phyloP scores from a whole-genome alignment of 2,888 invertebrate genomes.

The Drosophila melanosoma region DNA sequence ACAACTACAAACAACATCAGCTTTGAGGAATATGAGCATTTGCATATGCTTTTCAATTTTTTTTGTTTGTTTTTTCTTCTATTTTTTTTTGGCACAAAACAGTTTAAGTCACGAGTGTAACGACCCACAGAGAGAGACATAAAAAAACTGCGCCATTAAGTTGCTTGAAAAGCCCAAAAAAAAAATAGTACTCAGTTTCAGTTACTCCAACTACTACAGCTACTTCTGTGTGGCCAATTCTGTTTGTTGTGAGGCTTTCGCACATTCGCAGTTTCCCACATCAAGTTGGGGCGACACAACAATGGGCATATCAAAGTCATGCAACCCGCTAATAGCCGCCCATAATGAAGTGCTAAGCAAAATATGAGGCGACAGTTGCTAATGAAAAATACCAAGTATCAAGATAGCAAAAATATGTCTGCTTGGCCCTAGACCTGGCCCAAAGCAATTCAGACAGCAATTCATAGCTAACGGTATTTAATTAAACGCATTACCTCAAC shows the following conservation, averaged over 20 bases:
- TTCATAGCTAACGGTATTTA: conserved; percentile 31
- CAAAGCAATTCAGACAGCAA: not conserved
- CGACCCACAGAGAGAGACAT: conserved; percentile 60
- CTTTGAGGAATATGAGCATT: conserved; percentile 53
- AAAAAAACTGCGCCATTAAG: conserved; percentile 42
- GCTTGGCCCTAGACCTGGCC: conserved; percentile 11
- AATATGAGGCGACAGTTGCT: conserved; percentile 53
- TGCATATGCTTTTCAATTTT: conserved; percentile 60
- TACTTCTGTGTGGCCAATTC: conserved; percentile 53
- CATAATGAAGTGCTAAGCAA: conserved; percentile 70
- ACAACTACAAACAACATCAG: conserved; percentile 31
- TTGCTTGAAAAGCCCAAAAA: conserved; percentile 31
- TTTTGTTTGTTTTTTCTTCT: conserved; percentile 9
- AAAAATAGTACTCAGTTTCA: conserved; percentile 24
- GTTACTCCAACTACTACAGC: not conserved
- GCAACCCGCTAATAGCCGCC: conserved; percentile 55
- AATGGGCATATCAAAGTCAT: conserved; percentile 68
- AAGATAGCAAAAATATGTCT: conserved; percentile 40
- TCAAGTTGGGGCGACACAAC: conserved; percentile 52
- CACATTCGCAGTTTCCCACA: conserved; percentile 60
- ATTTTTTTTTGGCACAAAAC: conserved; percentile 41
- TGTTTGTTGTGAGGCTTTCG: conserved; percentile 13
- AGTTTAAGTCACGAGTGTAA: conserved; percentile 52
- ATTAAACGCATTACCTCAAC: conserved; percentile 48
- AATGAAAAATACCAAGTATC: conserved; percentile 67